Percentiles rank a stretch among this genome's conserved stretches.
Evolutionary conservation across 2,113 vertebrate species (phyloP).

Genomic region (Oryctolagus cuniculus): DNA sequence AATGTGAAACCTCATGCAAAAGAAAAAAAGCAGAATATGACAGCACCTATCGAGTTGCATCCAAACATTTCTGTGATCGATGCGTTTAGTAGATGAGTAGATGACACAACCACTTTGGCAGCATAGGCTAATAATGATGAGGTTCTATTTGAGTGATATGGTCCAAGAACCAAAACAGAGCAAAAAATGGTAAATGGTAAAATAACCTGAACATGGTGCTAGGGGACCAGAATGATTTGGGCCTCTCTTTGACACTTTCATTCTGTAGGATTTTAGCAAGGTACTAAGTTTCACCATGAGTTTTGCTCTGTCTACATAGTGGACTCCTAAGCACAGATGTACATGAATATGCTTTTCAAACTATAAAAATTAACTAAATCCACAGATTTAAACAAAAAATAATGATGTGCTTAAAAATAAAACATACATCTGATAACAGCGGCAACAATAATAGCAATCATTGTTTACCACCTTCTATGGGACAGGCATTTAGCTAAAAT

Average conservation of each 20-base stretch:
- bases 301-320: not conserved
- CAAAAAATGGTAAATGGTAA: not conserved
- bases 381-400: not conserved
- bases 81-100: not conserved
- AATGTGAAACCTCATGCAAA: constrained; percentile 49
- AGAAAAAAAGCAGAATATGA: constrained; percentile 51
- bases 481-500: not conserved
- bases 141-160: not conserved
- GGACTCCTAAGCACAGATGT: constrained; percentile 20
- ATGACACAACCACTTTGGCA: not conserved
- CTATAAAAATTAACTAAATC: not conserved
- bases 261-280: not conserved
- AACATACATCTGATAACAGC: not conserved
- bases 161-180: not conserved
- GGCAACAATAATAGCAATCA: not conserved
- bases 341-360: not conserved
- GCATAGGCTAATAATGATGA: not conserved
- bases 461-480: not conserved
- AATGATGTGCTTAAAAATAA: constrained; percentile 38
- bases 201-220: not conserved
- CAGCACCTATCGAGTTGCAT: constrained; percentile 38
- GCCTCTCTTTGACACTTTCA: not conserved
- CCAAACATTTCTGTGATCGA: constrained; percentile 64
- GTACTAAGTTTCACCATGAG: not conserved
- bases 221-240: not conserved